Evolutionary conservation across 2,888 invertebrate genomes (phyloP), one percentile per base, ranked within the genome.

Genomic region (Napeogenes inachia): DNA sequence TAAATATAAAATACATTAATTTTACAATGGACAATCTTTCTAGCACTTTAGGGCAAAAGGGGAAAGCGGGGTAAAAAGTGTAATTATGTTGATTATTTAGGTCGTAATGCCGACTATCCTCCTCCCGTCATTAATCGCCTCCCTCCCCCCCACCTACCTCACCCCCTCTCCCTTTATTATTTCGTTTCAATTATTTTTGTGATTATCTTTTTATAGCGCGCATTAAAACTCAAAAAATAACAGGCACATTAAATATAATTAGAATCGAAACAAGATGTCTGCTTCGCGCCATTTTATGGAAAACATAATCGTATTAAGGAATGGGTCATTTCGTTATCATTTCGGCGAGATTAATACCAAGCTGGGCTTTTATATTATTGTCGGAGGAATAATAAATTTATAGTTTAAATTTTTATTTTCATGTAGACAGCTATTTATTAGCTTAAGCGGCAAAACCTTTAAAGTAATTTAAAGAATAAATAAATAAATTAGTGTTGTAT

Each of bases 181-280:
- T 90, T 89, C 89, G 89, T 89, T 90, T 90, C 89, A 89, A 89
- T 89, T 90, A 90, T 90, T 89, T 90, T 89, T 83, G 87, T 89
- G 89, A 89, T 89, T 89, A 89, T 89, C 89, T 89, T 90, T 89
- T 90, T 90, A 90, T 87, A 86, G 88, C 77, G 78, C 78, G 82
- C 88, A 89, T 89, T 89, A 88, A 89, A 89, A 87, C 85, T 87
- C 84, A 89, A 89, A 78, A 89, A 89, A 89, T 85, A 87, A 86
- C 85, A 83, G 81, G 79, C 82, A 82, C 86, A 86, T 90, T 89
- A 89, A 87, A 85, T 71, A 83, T 89, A 88, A 89, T 89, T 88
- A 88, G 86, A 84, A 85, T 85, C 78, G 83, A 83, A 85, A 84
- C 82, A 85, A 84, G 86, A 87, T 87, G 89, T 85, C 87, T 72